Evolutionary conservation across 2,797 vertebrate species (phyloP), one percentile per base, ranked within the genome.

Genomic region (Alfaro cultratus): DNA sequence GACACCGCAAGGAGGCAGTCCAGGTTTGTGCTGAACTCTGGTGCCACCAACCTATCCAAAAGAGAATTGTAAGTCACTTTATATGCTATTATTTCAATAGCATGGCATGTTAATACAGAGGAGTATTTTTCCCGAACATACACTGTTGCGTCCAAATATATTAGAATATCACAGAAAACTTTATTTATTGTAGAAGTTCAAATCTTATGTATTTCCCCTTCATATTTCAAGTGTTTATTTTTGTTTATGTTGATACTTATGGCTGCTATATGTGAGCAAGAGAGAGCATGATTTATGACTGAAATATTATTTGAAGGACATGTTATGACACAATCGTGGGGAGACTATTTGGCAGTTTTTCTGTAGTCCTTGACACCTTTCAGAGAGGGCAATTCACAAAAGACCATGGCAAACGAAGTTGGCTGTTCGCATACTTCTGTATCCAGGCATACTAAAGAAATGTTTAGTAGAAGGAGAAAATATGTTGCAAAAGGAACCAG

Each of bases 31-130:
- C 89, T 93, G 94, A 94, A 91, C 95, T 95, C 88, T 96, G 94
- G 94, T 95, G 95, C 95, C 95, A 93, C 95, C 95, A 91, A 93
- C 90, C 94, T 94, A 41, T 83, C 75, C 68, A 46, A 78, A 77
- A 82, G 43, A 92, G 95, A 94, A 96, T 78, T 95, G 90, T 84
- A 87, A 72, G 76, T 72, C 51, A n/a, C 10, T 68, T 68, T 12
- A 9, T 53, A 18, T 34, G 36, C 36, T 34, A 57, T 55, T 55
- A 41, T 16, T n/a, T 46, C 45, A 46, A 43, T 2, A 43, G 34
- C 34, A 34, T 34, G 34, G 34, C 34, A 34, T 34, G 34, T n/a
- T n/a, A n/a, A n/a, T n/a, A n/a, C n/a, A n/a, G n/a, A n/a, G n/a
- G 36, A 36, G 36, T 36, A 36, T n/a, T 64, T 60, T 60, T n/a